Percentiles rank a stretch among this genome's conserved stretches.
Conservation (phyloP, 1,140 invertebrate genomes). For the Argopecten irradians region DNA sequence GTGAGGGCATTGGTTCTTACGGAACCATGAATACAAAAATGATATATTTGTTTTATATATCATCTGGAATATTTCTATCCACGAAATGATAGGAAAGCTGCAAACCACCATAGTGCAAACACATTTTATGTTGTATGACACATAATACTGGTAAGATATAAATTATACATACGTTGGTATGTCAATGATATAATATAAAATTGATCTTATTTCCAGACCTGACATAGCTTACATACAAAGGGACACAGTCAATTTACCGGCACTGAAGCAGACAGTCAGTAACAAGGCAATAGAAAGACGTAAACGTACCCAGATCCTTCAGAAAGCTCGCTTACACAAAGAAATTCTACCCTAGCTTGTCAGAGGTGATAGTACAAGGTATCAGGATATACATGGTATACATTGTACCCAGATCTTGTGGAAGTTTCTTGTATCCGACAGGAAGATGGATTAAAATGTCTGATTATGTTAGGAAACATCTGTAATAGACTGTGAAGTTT, state of each 20-base stretch:
- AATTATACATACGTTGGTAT: background rate
- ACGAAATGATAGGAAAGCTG: too few species aligned
- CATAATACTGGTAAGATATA: background rate
- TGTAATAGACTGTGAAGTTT: background rate
- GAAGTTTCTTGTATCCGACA: background rate
- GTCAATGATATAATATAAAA: background rate
- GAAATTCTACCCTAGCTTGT: constrained; percentile 57
- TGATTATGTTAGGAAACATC: background rate
- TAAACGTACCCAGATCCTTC: constrained; percentile 75
- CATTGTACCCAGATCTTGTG: too few species aligned
- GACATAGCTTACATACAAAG: constrained; percentile 72
- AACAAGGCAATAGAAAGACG: constrained; percentile 73
- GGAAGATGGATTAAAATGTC: background rate
- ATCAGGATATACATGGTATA: background rate
- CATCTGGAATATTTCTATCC: too few species aligned
- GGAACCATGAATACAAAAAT: too few species aligned
- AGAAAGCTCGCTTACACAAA: constrained; percentile 71
- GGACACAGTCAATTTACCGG: constrained; percentile 72
- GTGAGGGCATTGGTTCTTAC: too few species aligned
- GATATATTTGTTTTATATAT: too few species aligned
- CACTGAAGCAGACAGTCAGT: constrained; percentile 74
- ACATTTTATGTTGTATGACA: background rate
- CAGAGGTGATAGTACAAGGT: background rate
- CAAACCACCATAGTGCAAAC: too few species aligned
- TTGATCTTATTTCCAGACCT: constrained; percentile 66